Percentiles rank a stretch among this genome's conserved stretches.
These are phyloP conservation scores for Calliphora vicina DNA, from an alignment of 1,140 invertebrate genomes.

Conservation along the genomic window DNA sequence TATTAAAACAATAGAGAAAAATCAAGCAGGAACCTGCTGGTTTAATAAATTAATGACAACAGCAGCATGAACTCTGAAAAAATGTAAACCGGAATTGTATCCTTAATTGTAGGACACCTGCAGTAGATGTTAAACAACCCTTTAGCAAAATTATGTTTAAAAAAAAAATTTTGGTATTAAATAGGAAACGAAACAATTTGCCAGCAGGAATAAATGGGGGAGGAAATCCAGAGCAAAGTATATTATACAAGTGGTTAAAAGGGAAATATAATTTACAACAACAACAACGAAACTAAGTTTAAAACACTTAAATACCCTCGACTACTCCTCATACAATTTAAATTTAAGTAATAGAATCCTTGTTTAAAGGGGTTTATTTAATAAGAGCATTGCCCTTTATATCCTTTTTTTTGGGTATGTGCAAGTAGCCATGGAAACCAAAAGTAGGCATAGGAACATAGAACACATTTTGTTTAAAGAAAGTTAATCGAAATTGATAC, in stretches of 20 bases:
- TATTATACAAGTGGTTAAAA: background rate
- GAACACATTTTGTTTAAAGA: too few relatives aligned
- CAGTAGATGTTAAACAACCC: slow-evolving; percentile 8
- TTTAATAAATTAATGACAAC: background rate
- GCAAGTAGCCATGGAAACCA: too few relatives aligned
- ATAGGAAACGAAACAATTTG: slow-evolving; percentile 1
- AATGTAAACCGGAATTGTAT: background rate
- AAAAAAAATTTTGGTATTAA: background rate
- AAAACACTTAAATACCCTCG: too few relatives aligned
- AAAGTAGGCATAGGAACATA: too few relatives aligned
- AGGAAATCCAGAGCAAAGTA: background rate
- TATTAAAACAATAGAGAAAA: slow-evolving; percentile 7
- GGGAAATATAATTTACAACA: background rate
- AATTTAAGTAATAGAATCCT: too few relatives aligned
- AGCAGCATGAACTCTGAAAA: background rate
- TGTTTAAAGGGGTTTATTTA: too few relatives aligned
- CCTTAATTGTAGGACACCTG: slow-evolving; percentile 10
- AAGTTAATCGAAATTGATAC: too few relatives aligned
- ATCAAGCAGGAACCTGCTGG: background rate
- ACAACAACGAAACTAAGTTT: too few relatives aligned
- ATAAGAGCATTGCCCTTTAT: too few relatives aligned
- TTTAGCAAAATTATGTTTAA: background rate
- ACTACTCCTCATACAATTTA: too few relatives aligned
- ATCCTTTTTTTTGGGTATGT: too few relatives aligned
- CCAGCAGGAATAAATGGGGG: background rate